These are phyloP conservation scores for Meleagris gallopavo DNA, from an alignment of 2,113 vertebrate genomes.

Conservation along the genomic window DNA sequence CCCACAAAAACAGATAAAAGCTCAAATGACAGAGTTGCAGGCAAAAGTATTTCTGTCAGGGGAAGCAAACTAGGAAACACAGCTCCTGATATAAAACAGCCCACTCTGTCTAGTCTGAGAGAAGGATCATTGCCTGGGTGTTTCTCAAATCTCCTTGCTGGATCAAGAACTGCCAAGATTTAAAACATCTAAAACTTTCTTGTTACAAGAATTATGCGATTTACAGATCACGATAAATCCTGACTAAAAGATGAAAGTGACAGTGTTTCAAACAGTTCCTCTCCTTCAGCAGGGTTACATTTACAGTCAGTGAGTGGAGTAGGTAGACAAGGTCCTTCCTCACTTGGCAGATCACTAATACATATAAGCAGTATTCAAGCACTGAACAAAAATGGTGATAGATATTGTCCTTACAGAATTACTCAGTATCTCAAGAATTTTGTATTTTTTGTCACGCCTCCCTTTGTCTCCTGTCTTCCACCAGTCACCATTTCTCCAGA, in stretches of 20 bases:
- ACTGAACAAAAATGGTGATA: neutral
- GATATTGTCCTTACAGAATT: neutral
- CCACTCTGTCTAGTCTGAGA: conserved; percentile 28
- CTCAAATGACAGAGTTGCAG: conserved; percentile 51
- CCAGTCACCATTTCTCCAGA: neutral
- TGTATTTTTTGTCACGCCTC: neutral
- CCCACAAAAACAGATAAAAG: conserved; percentile 21
- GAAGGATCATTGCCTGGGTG: conserved; percentile 2
- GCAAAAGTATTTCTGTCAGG: conserved; percentile 53
- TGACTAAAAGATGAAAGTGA: neutral
- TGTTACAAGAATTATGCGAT: conserved; percentile 4
- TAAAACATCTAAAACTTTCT: conserved; percentile 23
- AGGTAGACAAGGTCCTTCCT: neutral
- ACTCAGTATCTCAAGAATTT: neutral
- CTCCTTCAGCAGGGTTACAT: neutral
- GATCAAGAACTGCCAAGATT: conserved; percentile 20
- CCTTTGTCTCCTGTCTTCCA: neutral
- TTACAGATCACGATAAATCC: conserved; percentile 33
- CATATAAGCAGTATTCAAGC: neutral
- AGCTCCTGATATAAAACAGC: conserved; percentile 41
- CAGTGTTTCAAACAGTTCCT: neutral
- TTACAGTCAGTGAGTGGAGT: neutral
- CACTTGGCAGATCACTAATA: neutral
- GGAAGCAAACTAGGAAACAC: conserved; percentile 45
- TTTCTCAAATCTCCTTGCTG: conserved; percentile 9